A percentile compares a stretch with the other conserved stretches of the same genome.
These are phyloP conservation scores for Rotaria magnacalcarata DNA, from an alignment of 2,888 invertebrate genomes.

Conservation along the genomic window DNA sequence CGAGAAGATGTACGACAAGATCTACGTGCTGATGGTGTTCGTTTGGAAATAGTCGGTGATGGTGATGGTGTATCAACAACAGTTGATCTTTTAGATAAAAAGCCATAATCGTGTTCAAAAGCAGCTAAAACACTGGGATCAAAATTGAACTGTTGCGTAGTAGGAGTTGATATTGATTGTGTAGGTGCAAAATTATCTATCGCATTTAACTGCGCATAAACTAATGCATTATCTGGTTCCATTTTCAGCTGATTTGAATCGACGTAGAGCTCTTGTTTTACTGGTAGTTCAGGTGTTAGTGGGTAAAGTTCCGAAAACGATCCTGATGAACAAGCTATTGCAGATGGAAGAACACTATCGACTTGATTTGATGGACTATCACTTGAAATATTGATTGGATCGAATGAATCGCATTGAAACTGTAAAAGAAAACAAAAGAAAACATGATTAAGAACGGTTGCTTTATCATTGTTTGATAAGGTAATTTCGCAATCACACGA, in stretches of 20 bases:
- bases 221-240: neutral
- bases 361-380: neutral
- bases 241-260: neutral
- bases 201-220: neutral
- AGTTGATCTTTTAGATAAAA: neutral
- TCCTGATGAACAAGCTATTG: neutral
- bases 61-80: neutral
- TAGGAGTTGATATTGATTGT: neutral
- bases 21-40: neutral
- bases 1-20: neutral
- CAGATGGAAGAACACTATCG: neutral
- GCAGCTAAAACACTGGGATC: neutral
- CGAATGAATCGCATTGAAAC: neutral
- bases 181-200: neutral
- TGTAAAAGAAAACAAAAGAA: neutral
- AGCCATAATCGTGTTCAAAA: conserved; percentile 12
- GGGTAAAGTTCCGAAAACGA: neutral
- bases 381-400: neutral
- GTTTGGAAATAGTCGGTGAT: neutral
- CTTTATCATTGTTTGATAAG: neutral
- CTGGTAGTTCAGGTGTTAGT: neutral
- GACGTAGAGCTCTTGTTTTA: neutral
- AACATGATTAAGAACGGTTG: neutral
- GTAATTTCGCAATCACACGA: neutral
- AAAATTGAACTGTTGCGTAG: neutral